Conservation (phyloP, 1,140 invertebrate species). For the Zaprionus davidi region DNA sequence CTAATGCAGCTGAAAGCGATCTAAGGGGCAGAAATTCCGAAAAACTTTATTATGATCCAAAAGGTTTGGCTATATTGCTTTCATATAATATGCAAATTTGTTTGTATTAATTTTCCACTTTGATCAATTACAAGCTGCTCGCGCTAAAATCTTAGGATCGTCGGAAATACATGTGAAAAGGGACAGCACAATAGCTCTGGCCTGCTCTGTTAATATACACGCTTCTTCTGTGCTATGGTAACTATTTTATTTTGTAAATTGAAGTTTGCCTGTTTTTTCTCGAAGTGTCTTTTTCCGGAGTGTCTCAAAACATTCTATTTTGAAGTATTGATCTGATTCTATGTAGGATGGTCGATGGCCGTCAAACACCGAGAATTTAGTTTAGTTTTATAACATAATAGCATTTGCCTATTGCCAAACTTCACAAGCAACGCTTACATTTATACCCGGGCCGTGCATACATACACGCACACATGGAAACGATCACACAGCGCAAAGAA, state of each 20-base stretch:
- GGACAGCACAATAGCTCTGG: slow-evolving; percentile 94
- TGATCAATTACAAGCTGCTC: slow-evolving; percentile 87
- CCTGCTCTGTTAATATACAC: slow-evolving; percentile 94
- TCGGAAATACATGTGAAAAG: slow-evolving; percentile 95
- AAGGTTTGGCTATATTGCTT: slow-evolving; percentile 53
- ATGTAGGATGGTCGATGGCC: no score
- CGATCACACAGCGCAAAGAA: no score
- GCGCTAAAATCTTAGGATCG: slow-evolving; percentile 93
- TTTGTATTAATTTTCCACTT: background rate
- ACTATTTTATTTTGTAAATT: slow-evolving; percentile 1
- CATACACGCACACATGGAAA: no score
- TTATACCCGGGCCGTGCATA: no score
- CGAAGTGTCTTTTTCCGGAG: no score
- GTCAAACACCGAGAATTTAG: no score
- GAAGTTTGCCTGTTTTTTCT: no score
- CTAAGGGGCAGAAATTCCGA: slow-evolving; percentile 58
- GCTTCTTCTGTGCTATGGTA: slow-evolving; percentile 86
- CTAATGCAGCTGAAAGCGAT: slow-evolving; percentile 66
- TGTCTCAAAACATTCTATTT: no score
- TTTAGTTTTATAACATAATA: no score
- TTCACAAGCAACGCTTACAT: no score
- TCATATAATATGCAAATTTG: background rate
- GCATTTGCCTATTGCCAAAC: no score
- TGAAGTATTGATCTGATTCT: no score
- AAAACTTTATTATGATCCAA: slow-evolving; percentile 65